phyloP scores from a whole-genome alignment of 2,797 vertebrate species.

The Tokudaia tokunoshimensis region DNA sequence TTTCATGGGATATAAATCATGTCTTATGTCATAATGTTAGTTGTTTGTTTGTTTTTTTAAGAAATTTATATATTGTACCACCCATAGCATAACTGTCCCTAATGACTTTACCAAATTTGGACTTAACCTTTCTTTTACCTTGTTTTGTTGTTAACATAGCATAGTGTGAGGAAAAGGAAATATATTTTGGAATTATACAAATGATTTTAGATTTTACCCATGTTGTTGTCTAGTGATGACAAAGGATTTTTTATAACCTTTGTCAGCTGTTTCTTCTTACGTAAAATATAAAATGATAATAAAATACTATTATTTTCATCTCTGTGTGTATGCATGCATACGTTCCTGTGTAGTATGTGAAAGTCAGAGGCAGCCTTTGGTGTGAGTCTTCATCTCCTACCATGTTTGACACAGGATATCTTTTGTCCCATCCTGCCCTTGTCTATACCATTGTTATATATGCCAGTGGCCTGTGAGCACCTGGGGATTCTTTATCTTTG shows the following conservation, averaged over 20 bases:
- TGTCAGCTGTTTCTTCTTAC: slow-evolving; percentile 7
- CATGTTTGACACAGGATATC: neutral
- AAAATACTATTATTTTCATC: neutral
- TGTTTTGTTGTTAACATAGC: neutral
- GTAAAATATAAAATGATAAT: neutral
- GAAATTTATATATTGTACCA: neutral
- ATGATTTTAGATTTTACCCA: neutral
- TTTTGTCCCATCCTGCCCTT: neutral
- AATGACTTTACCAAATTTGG: neutral
- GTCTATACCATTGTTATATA: neutral
- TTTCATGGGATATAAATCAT: too few relatives aligned
- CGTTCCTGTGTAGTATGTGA: neutral
- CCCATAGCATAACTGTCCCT: neutral
- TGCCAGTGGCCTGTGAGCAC: neutral
- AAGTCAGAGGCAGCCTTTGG: neutral
- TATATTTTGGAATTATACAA: neutral
- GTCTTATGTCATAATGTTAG: too few relatives aligned
- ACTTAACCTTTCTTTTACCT: neutral
- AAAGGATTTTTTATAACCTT: neutral
- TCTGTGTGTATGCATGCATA: neutral
- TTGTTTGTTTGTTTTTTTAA: neutral
- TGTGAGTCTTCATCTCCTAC: neutral
- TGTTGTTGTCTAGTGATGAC: neutral
- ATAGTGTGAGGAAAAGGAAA: neutral
- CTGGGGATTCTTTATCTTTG: too few relatives aligned